These are phyloP conservation scores for Aphelinus atriplicis DNA, from an alignment of 1,140 invertebrate species.

Conservation along the genomic window DNA sequence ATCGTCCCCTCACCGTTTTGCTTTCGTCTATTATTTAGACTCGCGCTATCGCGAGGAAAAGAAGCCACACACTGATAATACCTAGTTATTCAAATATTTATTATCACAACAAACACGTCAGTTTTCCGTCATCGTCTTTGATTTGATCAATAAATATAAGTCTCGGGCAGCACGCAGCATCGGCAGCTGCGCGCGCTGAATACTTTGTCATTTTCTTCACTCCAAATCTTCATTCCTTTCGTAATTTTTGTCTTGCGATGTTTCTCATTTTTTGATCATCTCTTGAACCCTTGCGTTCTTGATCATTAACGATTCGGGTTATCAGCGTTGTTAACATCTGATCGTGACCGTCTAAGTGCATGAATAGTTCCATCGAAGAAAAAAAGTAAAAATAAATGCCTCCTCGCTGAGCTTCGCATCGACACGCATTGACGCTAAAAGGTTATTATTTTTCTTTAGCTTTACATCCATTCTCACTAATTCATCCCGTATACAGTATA, in stretches of 20 bases:
- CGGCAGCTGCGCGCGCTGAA: constrained; percentile 42
- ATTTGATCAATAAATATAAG: constrained; percentile 61
- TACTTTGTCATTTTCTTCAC: constrained; percentile 42
- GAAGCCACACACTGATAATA: constrained; percentile 43
- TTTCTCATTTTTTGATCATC: background rate
- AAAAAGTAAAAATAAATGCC: constrained; percentile 39
- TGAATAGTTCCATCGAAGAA: background rate
- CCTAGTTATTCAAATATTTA: constrained; percentile 53
- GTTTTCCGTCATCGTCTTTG: constrained; percentile 57
- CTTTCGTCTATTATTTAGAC: constrained; percentile 22
- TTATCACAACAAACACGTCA: constrained; percentile 64
- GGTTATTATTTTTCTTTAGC: constrained; percentile 34
- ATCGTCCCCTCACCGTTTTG: constrained; percentile 8
- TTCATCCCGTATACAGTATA: constrained; percentile 19
- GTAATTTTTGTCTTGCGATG: background rate
- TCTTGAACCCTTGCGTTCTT: background rate
- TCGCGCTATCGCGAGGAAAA: constrained; percentile 30
- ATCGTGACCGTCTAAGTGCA: no score
- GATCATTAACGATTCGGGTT: background rate
- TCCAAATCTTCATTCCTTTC: background rate
- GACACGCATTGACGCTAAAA: constrained; percentile 28
- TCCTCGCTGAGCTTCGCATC: constrained; percentile 38
- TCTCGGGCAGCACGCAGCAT: constrained; percentile 29
- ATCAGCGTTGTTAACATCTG: background rate
- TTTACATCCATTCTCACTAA: constrained; percentile 35